Conservation (phyloP, 2,888 invertebrate genomes). For the Formica aserva region DNA sequence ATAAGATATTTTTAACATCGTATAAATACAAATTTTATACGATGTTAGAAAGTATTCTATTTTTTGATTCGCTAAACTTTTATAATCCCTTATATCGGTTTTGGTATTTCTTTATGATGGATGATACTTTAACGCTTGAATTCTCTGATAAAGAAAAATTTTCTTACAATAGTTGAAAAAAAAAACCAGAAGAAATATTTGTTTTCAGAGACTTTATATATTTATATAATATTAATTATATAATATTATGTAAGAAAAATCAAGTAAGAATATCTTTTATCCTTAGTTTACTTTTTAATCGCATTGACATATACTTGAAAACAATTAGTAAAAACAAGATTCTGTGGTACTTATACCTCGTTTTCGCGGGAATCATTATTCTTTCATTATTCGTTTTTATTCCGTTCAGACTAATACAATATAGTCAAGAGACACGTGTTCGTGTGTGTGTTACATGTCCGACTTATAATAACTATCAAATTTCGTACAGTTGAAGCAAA, state of each 20-base stretch:
- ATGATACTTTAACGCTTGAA: background rate
- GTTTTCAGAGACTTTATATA: background rate
- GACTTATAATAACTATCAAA: background rate
- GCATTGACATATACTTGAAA: background rate
- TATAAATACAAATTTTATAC: background rate
- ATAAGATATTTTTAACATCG: background rate
- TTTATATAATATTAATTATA: background rate
- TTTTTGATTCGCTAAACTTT: background rate
- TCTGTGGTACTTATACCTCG: background rate
- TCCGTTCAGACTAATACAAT: background rate
- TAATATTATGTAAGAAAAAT: background rate
- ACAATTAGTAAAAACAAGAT: background rate
- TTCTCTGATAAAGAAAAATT: background rate
- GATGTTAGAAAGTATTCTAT: background rate
- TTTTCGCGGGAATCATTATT: background rate
- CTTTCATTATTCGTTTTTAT: background rate
- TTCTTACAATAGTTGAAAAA: background rate
- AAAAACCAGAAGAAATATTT: background rate
- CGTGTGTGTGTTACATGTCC: background rate
- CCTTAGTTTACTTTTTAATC: background rate
- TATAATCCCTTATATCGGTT: background rate
- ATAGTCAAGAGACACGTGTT: background rate
- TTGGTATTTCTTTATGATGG: background rate
- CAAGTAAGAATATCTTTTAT: background rate
- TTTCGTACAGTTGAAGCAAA: conserved; percentile 21